These are phyloP conservation scores for Pachyseris speciosa DNA, from an alignment of 64 coral and sea anemone species.

Conservation along the genomic window DNA sequence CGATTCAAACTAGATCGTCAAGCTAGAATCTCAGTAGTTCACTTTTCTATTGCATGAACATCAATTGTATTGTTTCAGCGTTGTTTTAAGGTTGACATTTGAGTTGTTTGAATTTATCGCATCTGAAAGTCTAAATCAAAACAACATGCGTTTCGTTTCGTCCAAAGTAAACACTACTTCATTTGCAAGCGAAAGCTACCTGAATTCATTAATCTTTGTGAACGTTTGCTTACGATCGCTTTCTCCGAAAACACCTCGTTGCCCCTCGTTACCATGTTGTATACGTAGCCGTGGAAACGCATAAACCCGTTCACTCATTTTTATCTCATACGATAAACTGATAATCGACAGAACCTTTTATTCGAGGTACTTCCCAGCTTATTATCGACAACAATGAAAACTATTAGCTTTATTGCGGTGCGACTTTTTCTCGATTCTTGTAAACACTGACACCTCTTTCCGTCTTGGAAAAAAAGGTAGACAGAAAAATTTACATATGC, in stretches of 20 bases:
- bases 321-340: too few species aligned
- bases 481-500: constrained; percentile 2
- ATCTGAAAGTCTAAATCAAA: too few species aligned
- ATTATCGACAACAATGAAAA: neutral
- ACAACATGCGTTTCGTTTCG: neutral
- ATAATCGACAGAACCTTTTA: neutral
- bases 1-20: too few species aligned
- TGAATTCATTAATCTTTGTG: neutral
- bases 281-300: constrained; percentile 11
- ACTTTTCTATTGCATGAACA: too few species aligned
- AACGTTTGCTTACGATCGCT: too few species aligned
- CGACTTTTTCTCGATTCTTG: neutral
- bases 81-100: too few species aligned
- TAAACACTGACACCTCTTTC: neutral
- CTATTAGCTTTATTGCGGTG: neutral
- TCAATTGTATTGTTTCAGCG: too few species aligned
- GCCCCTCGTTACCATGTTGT: too few species aligned
- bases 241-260: neutral
- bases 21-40: too few species aligned
- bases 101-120: too few species aligned
- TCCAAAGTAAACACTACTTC: neutral
- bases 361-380: neutral
- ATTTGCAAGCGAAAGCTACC: neutral
- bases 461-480: neutral
- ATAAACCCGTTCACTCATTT: neutral